These are phyloP conservation scores for Aphelinus certus DNA, from an alignment of 1,140 invertebrate genomes.

Conservation along the genomic window DNA sequence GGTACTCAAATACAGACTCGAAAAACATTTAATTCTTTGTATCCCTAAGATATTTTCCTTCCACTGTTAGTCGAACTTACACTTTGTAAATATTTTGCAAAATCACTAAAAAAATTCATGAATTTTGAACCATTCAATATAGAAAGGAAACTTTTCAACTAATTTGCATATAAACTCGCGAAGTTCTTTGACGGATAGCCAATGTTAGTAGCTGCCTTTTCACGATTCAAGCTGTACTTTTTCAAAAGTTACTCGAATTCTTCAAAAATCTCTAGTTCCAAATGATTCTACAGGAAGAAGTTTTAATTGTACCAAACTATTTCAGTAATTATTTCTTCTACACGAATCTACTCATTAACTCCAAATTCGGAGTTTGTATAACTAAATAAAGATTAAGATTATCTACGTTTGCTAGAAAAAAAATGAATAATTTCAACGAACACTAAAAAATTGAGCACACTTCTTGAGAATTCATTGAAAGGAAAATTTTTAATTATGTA, in stretches of 20 bases:
- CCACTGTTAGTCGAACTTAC: not conserved
- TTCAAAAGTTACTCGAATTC: not conserved
- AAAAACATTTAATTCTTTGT: not conserved
- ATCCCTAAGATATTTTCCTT: not conserved
- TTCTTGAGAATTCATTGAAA: no score
- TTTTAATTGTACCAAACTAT: no score
- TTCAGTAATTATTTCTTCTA: no score
- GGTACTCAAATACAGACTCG: no score
- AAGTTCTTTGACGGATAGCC: conserved; percentile 16
- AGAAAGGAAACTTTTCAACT: conserved; percentile 2
- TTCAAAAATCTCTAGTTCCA: not conserved
- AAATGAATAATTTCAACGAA: no score
- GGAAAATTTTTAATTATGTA: no score
- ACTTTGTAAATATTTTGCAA: not conserved
- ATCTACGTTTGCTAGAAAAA: no score
- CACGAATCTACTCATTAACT: no score
- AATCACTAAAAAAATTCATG: not conserved
- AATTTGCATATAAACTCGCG: conserved; percentile 24
- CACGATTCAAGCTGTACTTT: not conserved
- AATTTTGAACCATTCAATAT: conserved; percentile 19
- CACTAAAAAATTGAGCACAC: no score
- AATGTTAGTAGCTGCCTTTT: conserved; percentile 4
- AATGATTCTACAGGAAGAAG: no score
- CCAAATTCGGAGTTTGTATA: no score
- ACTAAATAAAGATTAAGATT: no score